Evolutionary conservation across 2,113 vertebrate genomes (phyloP), one percentile per base, ranked within the genome.

Genomic region (Theropithecus gelada): DNA sequence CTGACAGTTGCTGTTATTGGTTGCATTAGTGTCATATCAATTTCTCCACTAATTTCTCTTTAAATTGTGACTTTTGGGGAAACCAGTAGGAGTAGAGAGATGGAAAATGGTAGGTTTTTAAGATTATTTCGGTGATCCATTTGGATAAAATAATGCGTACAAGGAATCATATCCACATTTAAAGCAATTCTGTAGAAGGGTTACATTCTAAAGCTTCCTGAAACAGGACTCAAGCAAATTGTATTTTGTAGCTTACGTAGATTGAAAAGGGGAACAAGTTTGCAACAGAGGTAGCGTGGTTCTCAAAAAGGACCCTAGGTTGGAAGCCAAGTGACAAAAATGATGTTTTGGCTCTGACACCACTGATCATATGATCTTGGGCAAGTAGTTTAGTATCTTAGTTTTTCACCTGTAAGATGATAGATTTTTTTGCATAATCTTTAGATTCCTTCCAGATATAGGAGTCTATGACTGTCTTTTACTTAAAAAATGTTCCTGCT

Each of bases 361-460:
- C 3, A 13, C 25, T 75, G 50, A 68, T 93, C 25, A 32, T 70
- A 13, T 94, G 61, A 66, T 45, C 13, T 88, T 66, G 18, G 22
- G 18, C 30, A 66, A 45, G 17, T 25, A 25, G 11, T 86, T 95
- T 66, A 96, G 25, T 66, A 32, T 75, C n/a, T 75, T 72, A 18
- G 22, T 78, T 38, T 80, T 45, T 87, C 18, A 82, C 48, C 61
- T 84, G n/a, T 87, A 57, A 84, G 55, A 55, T 64, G 79, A 76
- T 52, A 50, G 43, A 7, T 97, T 91, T 83, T 64, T 27, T 2
- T 66, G 16, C 18, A 40, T 38, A 82, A 80, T 30, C 59, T 90
- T 97, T 73, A 89, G 45, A 66, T 75, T 82, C 35, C 80, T 94
- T 97, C 90, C 82, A 80, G 43, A 45, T 70, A 57, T 52, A 18